phyloP scores from a whole-genome alignment of 2,888 invertebrate genomes.

The Scrobipalpa costella region DNA sequence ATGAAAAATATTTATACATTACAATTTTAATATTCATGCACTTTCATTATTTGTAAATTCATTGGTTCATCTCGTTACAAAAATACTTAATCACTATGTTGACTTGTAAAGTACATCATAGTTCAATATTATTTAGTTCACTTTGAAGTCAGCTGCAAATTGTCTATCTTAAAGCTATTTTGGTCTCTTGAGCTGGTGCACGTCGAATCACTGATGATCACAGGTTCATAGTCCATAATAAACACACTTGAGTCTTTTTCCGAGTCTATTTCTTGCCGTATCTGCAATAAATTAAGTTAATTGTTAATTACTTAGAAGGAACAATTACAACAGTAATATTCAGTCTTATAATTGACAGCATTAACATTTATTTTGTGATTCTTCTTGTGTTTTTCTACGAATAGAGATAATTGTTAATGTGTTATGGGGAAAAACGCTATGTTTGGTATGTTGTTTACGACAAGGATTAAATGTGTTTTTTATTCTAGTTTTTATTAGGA shows the following conservation, averaged over 20 bases:
- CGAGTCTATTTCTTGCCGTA: conserved; percentile 17
- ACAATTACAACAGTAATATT: not conserved
- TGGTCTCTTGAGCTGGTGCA: conserved; percentile 38
- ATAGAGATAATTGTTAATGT: not conserved
- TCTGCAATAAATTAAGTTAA: conserved; percentile 11
- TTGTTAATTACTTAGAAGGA: not conserved
- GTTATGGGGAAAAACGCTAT: too few species aligned
- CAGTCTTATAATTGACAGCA: not conserved
- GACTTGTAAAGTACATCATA: too few species aligned
- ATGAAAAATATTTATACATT: too few species aligned
- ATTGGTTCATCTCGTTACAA: too few species aligned
- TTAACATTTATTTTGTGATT: not conserved
- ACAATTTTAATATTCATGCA: too few species aligned
- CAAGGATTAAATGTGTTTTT: too few species aligned
- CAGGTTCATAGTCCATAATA: not conserved
- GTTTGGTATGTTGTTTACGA: too few species aligned
- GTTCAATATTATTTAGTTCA: too few species aligned
- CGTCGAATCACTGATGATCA: not conserved
- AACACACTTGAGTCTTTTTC: not conserved
- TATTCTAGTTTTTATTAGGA: too few species aligned
- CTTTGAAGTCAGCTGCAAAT: too few species aligned
- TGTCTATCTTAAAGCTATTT: conserved; percentile 35
- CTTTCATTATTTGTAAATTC: too few species aligned
- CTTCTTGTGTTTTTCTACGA: not conserved
- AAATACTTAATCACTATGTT: too few species aligned